These are phyloP conservation scores for Peromyscus aztecus DNA, from an alignment of 2,797 vertebrate species.

Conservation along the genomic window DNA sequence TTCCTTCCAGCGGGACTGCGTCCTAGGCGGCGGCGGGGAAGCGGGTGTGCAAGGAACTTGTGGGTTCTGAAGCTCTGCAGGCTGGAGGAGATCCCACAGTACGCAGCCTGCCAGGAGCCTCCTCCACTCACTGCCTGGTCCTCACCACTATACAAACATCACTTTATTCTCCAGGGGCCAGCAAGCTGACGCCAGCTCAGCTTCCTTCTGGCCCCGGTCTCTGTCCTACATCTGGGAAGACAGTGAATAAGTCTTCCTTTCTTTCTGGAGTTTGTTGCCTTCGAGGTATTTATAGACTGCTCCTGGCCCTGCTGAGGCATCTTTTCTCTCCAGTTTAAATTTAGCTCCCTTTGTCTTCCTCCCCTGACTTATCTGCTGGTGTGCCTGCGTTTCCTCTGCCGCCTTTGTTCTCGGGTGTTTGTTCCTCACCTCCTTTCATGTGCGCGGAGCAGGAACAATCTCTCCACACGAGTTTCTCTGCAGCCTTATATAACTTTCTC, in stretches of 20 bases:
- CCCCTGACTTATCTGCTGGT: conserved; percentile 76
- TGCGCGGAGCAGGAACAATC: conserved; percentile 29
- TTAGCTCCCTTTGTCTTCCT: conserved; percentile 83
- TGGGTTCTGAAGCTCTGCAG: background rate
- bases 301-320: conserved; percentile 72
- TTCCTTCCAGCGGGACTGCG: background rate
- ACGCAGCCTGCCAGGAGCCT: background rate
- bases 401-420: conserved; percentile 79
- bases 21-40: background rate
- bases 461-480: background rate
- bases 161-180: background rate
- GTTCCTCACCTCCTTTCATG: conserved; percentile 71
- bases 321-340: conserved; percentile 79
- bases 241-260: conserved; percentile 81
- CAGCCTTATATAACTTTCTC: conserved; percentile 71
- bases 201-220: conserved; percentile 71
- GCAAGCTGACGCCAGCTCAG: conserved; percentile 58
- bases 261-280: conserved; percentile 78
- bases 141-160: background rate
- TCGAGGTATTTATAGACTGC: conserved; percentile 82
- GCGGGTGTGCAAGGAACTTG: rapidly evolving
- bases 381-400: conserved; percentile 69
- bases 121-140: background rate
- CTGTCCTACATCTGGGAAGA: conserved; percentile 80
- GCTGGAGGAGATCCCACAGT: background rate